A percentile compares a stretch with the other conserved stretches of the same genome.
Conservation (phyloP, 2,888 invertebrate species). For the Lasioglossum malachurum region DNA sequence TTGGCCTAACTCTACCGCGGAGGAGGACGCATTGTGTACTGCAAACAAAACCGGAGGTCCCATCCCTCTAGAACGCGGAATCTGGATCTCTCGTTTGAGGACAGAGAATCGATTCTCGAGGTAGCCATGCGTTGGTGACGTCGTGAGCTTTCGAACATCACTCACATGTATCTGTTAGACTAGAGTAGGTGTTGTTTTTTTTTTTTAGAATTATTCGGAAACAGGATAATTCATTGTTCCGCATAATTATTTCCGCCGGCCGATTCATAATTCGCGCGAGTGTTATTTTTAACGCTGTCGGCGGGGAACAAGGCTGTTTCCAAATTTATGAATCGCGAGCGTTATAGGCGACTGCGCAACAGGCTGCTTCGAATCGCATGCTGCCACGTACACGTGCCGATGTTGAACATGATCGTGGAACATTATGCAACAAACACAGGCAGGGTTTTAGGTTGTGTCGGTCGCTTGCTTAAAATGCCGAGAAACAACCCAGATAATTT, state of each 20-base stretch:
- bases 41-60: conserved; percentile 51
- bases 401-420: neutral
- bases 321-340: conserved; percentile 8
- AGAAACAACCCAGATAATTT: neutral
- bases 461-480: neutral
- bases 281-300: neutral
- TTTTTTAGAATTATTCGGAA: neutral
- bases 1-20: conserved; percentile 66
- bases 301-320: neutral
- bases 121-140: conserved; percentile 68
- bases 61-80: conserved; percentile 59
- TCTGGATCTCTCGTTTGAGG: neutral
- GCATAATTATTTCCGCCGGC: neutral
- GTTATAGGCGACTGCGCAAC: conserved; percentile 39
- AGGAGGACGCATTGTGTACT: conserved; percentile 53
- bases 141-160: conserved; percentile 59
- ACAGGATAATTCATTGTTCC: neutral
- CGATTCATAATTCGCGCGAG: neutral
- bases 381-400: conserved; percentile 30
- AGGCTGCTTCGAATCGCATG: conserved; percentile 46
- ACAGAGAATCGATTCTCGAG: conserved; percentile 35
- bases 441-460: neutral
- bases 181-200: neutral
- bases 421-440: neutral
- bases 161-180: neutral